Base-by-base conservation (phyloP, 2,797 vertebrate species). In the Oreonectes daqikongensis region DNA sequence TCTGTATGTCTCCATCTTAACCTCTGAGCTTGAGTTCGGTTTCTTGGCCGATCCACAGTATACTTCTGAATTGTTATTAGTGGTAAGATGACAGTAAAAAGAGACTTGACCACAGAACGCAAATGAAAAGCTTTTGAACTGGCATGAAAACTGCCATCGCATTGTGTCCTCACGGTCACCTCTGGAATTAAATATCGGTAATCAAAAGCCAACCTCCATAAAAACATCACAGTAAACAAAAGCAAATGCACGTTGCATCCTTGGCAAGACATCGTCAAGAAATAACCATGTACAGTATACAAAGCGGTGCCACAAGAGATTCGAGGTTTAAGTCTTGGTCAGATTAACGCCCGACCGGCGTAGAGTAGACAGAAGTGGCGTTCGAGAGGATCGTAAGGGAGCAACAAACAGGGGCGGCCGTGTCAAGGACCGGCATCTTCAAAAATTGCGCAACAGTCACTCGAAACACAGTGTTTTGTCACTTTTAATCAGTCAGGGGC, bases 401-500 rank as follows among this genome's bases (percentile, higher is more conserved):
- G 42, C 20, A 59, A 53, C 30, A 75, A 75, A 75, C 64, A 68
- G 26, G 24, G 52, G 24, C 9, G n/a, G n/a, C 28, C 0, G n/a
- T 59, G 64, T 63, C 75, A 77, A 52, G 63, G 57, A 69, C 66
- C 42, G 32, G 53, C 65, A 69, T 69, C 75, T 77, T 60, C 42
- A 77, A 61, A 76, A 69, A 32, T 50, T 42, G 65, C 65, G 5
- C 18, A 61, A 61, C 57, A 70, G 65, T 69, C 72, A 59, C 60
- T 76, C 63, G 26, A 75, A 79, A 65, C 30, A 1, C 60, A 53
- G 8, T 35, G 40, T 46, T 75, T 63, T 70, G 55, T 70, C 50
- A 70, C 66, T 63, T 69, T 79, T 63, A 42, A 75, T 79, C 71
- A 52, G 52, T 75, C 72, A 69, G 30, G 24, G 68, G 65, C 46